phyloP scores from a whole-genome alignment of 2,888 invertebrate genomes.

The Nymphalis c-album region DNA sequence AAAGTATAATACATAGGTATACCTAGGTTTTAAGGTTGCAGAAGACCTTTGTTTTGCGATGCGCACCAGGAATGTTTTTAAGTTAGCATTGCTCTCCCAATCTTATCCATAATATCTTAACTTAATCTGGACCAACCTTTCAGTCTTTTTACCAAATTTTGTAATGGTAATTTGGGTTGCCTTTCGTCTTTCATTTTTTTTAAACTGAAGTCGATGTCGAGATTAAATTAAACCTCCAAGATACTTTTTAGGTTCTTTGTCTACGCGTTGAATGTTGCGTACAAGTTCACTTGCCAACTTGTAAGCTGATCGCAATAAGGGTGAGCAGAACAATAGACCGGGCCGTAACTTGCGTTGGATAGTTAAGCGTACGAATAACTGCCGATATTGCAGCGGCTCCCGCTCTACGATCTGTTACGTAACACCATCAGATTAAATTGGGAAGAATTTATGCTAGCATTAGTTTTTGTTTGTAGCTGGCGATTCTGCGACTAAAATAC shows the following conservation, averaged over 20 bases:
- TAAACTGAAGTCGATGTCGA: too few relatives aligned
- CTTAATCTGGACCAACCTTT: too few relatives aligned
- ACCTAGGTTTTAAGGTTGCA: too few relatives aligned
- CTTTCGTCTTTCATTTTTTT: too few relatives aligned
- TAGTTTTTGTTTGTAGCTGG: slow-evolving; percentile 32
- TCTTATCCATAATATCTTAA: too few relatives aligned
- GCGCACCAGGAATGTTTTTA: too few relatives aligned
- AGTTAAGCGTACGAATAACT: slow-evolving; percentile 68
- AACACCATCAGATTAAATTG: slow-evolving; percentile 73
- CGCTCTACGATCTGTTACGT: slow-evolving; percentile 63
- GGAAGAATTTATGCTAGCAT: slow-evolving; percentile 61
- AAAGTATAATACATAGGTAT: too few relatives aligned
- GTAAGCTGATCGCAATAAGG: slow-evolving; percentile 13
- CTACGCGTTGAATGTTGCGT: background rate
- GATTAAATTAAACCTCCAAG: background rate
- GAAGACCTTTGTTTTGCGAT: too few relatives aligned
- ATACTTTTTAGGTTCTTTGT: background rate
- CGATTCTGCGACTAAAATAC: background rate
- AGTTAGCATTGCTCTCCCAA: too few relatives aligned
- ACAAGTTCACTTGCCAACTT: slow-evolving; percentile 26
- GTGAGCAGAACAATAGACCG: slow-evolving; percentile 42
- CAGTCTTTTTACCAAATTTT: too few relatives aligned
- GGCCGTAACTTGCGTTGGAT: slow-evolving; percentile 63
- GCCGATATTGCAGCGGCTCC: slow-evolving; percentile 62
- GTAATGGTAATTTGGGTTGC: too few relatives aligned